phyloP scores from a whole-genome alignment of 2,888 invertebrate species.

The Aromia moschata region DNA sequence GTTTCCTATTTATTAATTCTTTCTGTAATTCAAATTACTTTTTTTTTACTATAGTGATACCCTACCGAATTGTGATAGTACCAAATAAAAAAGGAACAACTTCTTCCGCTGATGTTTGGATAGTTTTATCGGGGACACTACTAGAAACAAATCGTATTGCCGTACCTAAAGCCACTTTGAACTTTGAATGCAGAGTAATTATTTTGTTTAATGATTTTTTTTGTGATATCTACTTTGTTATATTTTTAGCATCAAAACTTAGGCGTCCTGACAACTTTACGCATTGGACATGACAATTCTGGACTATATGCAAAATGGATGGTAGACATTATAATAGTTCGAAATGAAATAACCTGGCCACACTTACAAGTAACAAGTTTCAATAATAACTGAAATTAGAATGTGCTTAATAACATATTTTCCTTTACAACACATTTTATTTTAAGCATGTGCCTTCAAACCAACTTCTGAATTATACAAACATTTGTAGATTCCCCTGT shows the following conservation, averaged over 20 bases:
- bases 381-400: too few relatives aligned
- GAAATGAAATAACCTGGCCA: conserved; percentile 98
- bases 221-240: too few relatives aligned
- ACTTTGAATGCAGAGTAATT: conserved; percentile 94
- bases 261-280: conserved; percentile 91
- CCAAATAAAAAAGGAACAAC: conserved; percentile 87
- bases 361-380: conserved; percentile 88
- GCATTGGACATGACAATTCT: conserved; percentile 95
- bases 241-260: conserved; percentile 92
- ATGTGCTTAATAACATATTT: too few relatives aligned
- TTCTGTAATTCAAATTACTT: too few relatives aligned
- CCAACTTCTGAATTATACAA: too few relatives aligned
- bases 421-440: too few relatives aligned
- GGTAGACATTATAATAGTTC: conserved; percentile 92
- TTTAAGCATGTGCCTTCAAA: too few relatives aligned
- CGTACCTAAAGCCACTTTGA: conserved; percentile 86
- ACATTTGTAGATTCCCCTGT: conserved; percentile 91
- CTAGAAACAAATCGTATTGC: conserved; percentile 90
- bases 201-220: too few relatives aligned
- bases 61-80: conserved; percentile 93
- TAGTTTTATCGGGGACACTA: conserved; percentile 90
- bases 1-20: too few relatives aligned
- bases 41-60: conserved; percentile 86
- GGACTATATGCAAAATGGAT: conserved; percentile 96
- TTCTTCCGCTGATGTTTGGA: conserved; percentile 94